phyloP scores from a whole-genome alignment of 1,140 invertebrate species.

The Frieseomelitta varia region DNA sequence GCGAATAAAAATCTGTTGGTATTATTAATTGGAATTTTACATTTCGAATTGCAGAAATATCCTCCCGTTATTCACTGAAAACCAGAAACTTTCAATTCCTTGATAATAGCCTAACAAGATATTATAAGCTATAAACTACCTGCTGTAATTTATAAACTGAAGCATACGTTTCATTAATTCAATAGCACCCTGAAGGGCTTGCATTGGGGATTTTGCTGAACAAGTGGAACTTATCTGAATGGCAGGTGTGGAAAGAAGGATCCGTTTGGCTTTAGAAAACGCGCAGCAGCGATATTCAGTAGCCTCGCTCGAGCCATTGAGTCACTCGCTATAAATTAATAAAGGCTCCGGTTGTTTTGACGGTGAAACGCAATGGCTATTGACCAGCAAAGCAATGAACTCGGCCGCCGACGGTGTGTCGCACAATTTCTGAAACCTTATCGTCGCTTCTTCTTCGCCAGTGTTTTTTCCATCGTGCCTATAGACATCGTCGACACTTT shows the following conservation, averaged over 20 bases:
- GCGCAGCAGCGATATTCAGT: constrained; percentile 5
- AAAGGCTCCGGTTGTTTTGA: constrained; percentile 64
- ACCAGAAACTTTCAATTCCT: no score
- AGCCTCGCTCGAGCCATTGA: constrained; percentile 35
- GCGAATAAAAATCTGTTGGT: no score
- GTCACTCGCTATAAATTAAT: constrained; percentile 58
- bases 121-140: no score
- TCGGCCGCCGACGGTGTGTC: constrained; percentile 33
- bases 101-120: no score
- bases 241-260: background rate
- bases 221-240: background rate
- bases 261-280: background rate
- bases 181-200: no score
- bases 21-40: no score
- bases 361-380: constrained; percentile 67
- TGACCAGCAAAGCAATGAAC: constrained; percentile 63
- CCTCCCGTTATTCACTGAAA: no score
- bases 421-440: constrained; percentile 49
- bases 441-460: background rate
- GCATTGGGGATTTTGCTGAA: background rate
- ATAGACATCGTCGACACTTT: constrained; percentile 7
- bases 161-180: background rate
- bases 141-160: background rate
- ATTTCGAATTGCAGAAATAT: no score
- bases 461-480: background rate